Base-by-base conservation (phyloP, 2,888 invertebrate genomes). In the Bellardia bayeri region DNA sequence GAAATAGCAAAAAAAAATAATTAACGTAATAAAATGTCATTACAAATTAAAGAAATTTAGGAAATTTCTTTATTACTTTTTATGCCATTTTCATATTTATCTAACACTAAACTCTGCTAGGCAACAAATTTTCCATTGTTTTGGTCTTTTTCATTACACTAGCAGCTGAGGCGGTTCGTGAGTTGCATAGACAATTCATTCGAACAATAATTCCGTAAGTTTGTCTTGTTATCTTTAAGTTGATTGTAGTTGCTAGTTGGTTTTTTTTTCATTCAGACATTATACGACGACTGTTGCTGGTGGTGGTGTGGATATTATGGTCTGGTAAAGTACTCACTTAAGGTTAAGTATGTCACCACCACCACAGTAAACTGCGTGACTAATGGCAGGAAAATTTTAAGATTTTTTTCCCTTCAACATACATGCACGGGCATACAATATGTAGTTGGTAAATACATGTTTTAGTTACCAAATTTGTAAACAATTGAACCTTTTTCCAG, bases 311-410 rank as follows among this genome's bases (percentile, higher is more conserved):
- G 3, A 9, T 42, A 8, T 54, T 69, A 2, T 54, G 54, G 51
- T 68, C 56, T 61, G 42, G 40, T 64, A 37, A 84, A 56, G n/a
- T 58, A 75, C 45, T 58, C 75, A 81, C 64, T 71, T 85, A 76
- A 71, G 64, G 51, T 76, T 81, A 76, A 85, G 64, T 76, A 64
- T 51, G 69, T 76, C 80, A 33, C n/a, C 56, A 85, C 81, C 75
- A 76, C 54, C 58, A 71, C 56, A 76, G 58, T 74, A 37, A 63
- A 58, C 56, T 81, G 64, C 66, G 63, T 76, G 71, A 76, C 63
- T 71, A 71, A 2, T 71, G 6, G 3, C 51, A 49, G 8, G 69
- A n/a, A 51, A 40, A 23, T 16, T n/a, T 66, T 42, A 45, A 8
- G 16, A 11, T 42, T 66, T 16, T 1, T 64, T 40, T n/a, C 37